Percentiles rank a stretch among this genome's conserved stretches.
Evolutionary conservation across 2,797 vertebrate genomes (phyloP).

Genomic region (Heterohyrax brucei): DNA sequence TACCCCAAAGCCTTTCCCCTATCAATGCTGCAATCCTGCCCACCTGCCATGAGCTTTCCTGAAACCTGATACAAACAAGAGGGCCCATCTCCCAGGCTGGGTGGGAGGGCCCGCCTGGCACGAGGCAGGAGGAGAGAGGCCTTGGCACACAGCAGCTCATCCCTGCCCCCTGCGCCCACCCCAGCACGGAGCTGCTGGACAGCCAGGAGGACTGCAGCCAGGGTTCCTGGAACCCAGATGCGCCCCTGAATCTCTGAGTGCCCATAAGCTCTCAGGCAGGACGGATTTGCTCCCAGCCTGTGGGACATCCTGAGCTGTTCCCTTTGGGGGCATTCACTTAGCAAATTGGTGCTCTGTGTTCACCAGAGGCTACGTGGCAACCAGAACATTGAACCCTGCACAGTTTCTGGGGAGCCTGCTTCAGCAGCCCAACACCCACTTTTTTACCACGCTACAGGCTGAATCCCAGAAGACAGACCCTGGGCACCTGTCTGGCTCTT

Average conservation of each 20-base stretch:
- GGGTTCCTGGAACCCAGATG: slow-evolving; percentile 6
- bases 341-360: slow-evolving; percentile 23
- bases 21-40: not conserved
- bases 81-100: not conserved
- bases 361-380: accelerated
- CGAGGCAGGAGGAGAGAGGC: no score
- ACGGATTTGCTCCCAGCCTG: not conserved
- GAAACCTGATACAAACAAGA: not conserved
- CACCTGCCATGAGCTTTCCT: not conserved
- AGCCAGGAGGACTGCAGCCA: not conserved
- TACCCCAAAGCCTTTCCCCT: not conserved
- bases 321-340: not conserved
- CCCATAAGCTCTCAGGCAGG: not conserved
- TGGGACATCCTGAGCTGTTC: not conserved
- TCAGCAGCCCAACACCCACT: not conserved
- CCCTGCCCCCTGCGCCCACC: not conserved
- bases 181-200: slow-evolving; percentile 46
- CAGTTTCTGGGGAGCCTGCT: not conserved
- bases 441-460: not conserved
- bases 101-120: not conserved
- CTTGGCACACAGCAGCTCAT: not conserved
- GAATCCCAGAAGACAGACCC: not conserved
- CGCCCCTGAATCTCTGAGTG: slow-evolving; percentile 35
- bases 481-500: slow-evolving; percentile 36
- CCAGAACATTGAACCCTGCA: not conserved